Evolutionary conservation across 2,888 invertebrate species (phyloP).

Genomic region (Platynereis dumerilii): DNA sequence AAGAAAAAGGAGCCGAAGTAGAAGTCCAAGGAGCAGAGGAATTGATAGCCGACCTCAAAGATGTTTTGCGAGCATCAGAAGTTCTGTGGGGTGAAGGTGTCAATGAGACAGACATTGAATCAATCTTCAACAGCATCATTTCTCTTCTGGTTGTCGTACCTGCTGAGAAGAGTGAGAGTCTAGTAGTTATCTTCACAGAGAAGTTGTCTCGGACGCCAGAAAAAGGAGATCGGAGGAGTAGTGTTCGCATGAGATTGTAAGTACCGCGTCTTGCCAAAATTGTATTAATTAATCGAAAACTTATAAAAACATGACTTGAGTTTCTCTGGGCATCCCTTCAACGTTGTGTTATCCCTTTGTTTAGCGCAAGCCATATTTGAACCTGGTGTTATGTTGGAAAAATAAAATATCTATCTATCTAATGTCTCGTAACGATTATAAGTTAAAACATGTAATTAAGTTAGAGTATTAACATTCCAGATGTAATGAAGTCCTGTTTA

Average conservation of each 20-base stretch:
- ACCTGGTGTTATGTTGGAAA: no score
- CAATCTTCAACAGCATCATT: conserved; percentile 92
- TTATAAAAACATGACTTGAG: no score
- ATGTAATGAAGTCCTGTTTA: no score
- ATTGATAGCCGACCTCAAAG: conserved; percentile 89
- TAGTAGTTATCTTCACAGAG: conserved; percentile 89
- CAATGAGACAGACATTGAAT: conserved; percentile 77
- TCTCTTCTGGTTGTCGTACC: conserved; percentile 91
- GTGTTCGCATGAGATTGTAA: conserved; percentile 83
- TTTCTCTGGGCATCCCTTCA: no score
- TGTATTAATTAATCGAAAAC: no score
- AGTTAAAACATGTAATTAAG: no score
- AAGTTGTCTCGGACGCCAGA: conserved; percentile 75
- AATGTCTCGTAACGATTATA: no score
- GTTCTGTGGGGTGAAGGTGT: conserved; percentile 76
- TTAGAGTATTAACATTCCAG: no score
- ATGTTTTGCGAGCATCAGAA: conserved; percentile 93
- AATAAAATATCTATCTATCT: no score
- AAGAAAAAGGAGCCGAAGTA: conserved; percentile 91
- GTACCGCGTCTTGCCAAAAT: no score
- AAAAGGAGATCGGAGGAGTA: background rate
- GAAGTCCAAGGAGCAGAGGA: conserved; percentile 89
- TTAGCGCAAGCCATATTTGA: no score
- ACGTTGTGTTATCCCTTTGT: no score
- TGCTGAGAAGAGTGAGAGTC: conserved; percentile 83